Evolutionary conservation across 2,113 vertebrate species (phyloP), one percentile per base, ranked within the genome.

Genomic region (Clarias magur): DNA sequence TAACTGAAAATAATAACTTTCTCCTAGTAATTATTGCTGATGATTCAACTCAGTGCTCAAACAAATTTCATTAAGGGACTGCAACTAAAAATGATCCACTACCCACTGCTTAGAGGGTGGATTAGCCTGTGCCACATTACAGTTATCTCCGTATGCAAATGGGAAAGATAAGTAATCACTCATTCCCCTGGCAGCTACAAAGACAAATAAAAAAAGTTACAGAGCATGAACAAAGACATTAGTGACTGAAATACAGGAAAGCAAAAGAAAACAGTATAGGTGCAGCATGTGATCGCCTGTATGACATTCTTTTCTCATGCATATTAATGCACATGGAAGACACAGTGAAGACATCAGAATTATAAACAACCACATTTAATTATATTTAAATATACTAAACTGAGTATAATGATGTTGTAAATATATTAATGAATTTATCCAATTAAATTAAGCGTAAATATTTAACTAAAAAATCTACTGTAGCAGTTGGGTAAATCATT

Each of bases 51-150:
- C 95, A 95, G 93, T 95, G 93, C 94, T 93, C 94, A 95, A 93
- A 95, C 95, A 96, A 94, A 95, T 94, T 95, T 94, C 94, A 95
- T 95, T 94, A 95, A 94, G 93, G 93, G 92, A 95, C 92, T 94
- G 93, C 92, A 94, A 93, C 94, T 92, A 94, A 93, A 95, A 94
- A 94, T 93, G 91, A 93, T 92, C 92, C 91, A 92, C 94, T 94
- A 94, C 93, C 93, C 93, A 89, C 89, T 93, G 95, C 92, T 94
- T 93, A 93, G 92, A 92, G 91, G 91, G 92, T 92, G 93, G 93
- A 95, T 96, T 96, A 95, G 92, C 92, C 88, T 86, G 81, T 87
- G 91, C 92, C 93, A 93, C 89, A 94, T 94, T 94, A 94, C 92
- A 94, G 89, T 94, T 94, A 95, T 95, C 94, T 94, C 90, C 90